Base-by-base conservation (phyloP, 2,113 vertebrate species). In the Macaca fascicularis region DNA sequence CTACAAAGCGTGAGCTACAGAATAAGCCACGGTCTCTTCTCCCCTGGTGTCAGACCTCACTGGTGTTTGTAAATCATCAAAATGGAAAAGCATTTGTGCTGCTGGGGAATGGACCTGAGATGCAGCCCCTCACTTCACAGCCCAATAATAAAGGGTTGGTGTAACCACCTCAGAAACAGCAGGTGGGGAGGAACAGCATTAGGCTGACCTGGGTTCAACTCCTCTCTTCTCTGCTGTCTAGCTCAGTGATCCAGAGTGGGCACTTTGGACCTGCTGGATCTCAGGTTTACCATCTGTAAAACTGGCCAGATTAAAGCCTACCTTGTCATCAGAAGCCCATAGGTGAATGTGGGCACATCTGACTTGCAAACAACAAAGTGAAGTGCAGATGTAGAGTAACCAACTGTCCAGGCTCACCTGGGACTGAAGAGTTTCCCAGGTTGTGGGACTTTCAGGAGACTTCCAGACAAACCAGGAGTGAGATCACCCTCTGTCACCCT, bases 241-340 rank as follows among this genome's bases (percentile, higher is more conserved):
- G 35, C 30, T 52, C 22, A 12, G 30, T 14, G 35, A 70, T 23
- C 25, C 32, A n/a, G 20, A n/a, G 40, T 5, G 17, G 27, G 35
- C 11, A 6, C 40, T 27, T 67, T 14, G 61, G 1, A 32, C 40
- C 61, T 35, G 57, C 40, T 76, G n/a, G 19, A 20, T 38, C 72
- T 93, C 76, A 35, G 17, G 2, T 48, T 74, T 80, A 52, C 72
- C 35, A n/a, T 92, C 52, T 8, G 12, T 75, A 38, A 82, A 27
- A 12, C 0, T 0, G n/a, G 20, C 20, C 50, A 22, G 6, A 19
- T 10, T 4, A 55, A 79, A 90, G 13, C 4, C 32, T 30, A 0
- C 14, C 59, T 35, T 23, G 4, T 8, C 10, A 2, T n/a, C 70
- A 30, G 61, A 43, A 32, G 14, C 38, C 75, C 38, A 35, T 3